A percentile compares a stretch with the other conserved stretches of the same genome.
Conservation (phyloP, 2,797 vertebrate species). For the Melanotaenia nigrans region DNA sequence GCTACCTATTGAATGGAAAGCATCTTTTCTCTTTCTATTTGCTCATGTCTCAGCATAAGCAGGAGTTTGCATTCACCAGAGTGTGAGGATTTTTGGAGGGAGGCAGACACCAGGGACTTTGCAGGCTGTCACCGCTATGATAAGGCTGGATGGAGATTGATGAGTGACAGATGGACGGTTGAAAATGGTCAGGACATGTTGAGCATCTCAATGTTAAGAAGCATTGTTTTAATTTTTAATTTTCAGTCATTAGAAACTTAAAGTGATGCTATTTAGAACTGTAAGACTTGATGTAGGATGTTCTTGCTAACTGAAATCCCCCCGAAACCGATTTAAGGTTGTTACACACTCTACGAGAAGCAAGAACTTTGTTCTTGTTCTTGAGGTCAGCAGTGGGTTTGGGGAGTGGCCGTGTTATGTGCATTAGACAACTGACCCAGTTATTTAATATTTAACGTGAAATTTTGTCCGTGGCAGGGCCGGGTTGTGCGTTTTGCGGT, state of each 20-base stretch:
- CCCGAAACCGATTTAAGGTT: background rate
- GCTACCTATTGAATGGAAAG: conserved; percentile 40
- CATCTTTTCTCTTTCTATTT: conserved; percentile 26
- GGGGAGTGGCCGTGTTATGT: too few species aligned
- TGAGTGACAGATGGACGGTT: conserved; percentile 65
- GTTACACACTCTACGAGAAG: too few species aligned
- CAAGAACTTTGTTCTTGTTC: too few species aligned
- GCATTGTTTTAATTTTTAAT: background rate
- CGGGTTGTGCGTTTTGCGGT: too few species aligned
- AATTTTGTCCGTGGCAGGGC: too few species aligned
- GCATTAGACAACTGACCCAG: too few species aligned
- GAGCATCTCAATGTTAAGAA: conserved; percentile 40
- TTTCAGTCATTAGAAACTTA: background rate
- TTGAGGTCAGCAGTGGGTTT: too few species aligned
- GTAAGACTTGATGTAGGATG: background rate
- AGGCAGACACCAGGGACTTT: conserved; percentile 55
- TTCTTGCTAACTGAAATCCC: background rate
- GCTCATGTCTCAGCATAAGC: conserved; percentile 1
- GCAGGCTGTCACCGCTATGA: conserved; percentile 59
- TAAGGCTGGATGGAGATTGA: conserved; percentile 68
- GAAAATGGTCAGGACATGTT: conserved; percentile 40
- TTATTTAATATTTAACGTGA: too few species aligned
- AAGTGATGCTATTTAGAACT: conserved; percentile 8
- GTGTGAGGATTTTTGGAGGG: conserved; percentile 35
- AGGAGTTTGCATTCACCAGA: conserved; percentile 39